phyloP scores from a whole-genome alignment of 2,113 vertebrate genomes.

The Aspiorhynchus laticeps region DNA sequence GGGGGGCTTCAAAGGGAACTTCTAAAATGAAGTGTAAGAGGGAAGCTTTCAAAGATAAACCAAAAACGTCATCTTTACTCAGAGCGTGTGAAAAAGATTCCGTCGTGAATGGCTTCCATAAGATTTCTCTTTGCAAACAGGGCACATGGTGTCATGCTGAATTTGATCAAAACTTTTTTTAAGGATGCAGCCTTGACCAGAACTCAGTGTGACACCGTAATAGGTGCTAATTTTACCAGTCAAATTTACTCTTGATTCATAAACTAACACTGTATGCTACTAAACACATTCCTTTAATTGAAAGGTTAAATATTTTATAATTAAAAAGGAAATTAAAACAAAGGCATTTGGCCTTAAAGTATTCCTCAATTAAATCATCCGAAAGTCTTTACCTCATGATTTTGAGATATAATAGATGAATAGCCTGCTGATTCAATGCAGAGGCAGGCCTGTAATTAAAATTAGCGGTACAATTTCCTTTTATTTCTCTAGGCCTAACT shows the following conservation, averaged over 20 bases:
- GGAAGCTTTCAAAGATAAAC: conserved; percentile 44
- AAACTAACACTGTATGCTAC: neutral
- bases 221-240: neutral
- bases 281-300: neutral
- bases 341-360: neutral
- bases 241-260: neutral
- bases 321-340: neutral
- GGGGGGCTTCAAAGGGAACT: conserved; percentile 46
- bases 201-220: neutral
- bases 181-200: neutral
- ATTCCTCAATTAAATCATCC: neutral
- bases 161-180: conserved; percentile 44
- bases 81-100: conserved; percentile 34
- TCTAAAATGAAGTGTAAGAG: conserved; percentile 34
- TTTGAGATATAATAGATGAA: conserved; percentile 2
- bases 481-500: neutral
- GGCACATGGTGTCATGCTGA: conserved; percentile 17
- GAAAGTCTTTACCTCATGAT: neutral
- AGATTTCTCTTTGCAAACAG: conserved; percentile 22
- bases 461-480: neutral
- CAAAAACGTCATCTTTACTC: conserved; percentile 44
- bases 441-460: neutral
- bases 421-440: neutral
- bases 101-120: conserved; percentile 33
- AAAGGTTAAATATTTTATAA: neutral